phyloP scores from a whole-genome alignment of 2,113 vertebrate species.

The Emydura subglobosa region DNA sequence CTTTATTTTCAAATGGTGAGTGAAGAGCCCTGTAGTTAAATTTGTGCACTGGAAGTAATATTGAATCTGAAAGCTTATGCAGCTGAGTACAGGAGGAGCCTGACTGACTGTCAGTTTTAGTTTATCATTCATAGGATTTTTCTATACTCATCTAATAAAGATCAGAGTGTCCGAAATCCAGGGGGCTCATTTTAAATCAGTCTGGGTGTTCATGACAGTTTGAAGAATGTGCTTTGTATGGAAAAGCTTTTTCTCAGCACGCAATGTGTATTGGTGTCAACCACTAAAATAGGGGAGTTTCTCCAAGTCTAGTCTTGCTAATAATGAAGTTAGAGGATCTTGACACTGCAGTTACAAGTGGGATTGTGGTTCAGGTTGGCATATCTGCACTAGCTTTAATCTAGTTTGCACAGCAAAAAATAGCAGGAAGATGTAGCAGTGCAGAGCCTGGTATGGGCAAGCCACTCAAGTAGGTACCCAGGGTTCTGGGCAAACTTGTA shows the following conservation, averaged over 20 bases:
- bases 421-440: neutral
- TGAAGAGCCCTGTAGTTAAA: conserved; percentile 43
- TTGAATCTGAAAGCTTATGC: conserved; percentile 58
- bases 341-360: neutral
- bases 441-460: neutral
- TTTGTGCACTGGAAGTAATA: conserved; percentile 36
- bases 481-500: neutral
- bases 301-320: neutral
- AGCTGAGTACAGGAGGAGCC: conserved; percentile 44
- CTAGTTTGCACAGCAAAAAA: neutral
- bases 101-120: conserved; percentile 55
- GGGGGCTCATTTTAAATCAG: neutral
- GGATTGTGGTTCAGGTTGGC: neutral
- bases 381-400: neutral
- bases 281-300: fast-evolving
- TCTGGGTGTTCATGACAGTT: neutral
- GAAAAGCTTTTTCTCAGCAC: neutral
- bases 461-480: neutral
- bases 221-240: neutral
- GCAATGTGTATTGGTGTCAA: fast-evolving
- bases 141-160: neutral
- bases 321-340: fast-evolving
- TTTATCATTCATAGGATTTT: conserved; percentile 59
- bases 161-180: conserved; percentile 22
- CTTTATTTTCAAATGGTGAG: neutral